Percentiles rank a stretch among this genome's conserved stretches.
phyloP scores from a whole-genome alignment of 1,140 invertebrate species.

The Neodiprion pinetum region DNA sequence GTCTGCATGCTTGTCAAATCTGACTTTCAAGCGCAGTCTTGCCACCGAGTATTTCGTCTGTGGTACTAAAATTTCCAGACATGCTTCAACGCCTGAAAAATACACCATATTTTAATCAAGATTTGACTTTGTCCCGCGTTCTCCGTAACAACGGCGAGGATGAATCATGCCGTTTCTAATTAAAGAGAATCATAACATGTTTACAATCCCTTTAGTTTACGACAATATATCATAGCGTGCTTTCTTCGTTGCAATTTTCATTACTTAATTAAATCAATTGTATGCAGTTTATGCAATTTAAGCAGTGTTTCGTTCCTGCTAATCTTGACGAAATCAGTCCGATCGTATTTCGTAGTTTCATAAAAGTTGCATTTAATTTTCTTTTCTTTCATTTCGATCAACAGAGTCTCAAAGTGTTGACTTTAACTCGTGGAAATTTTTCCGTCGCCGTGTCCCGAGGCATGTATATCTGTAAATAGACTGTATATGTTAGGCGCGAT shows the following conservation, averaged over 20 bases:
- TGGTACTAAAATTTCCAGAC: conserved; percentile 53
- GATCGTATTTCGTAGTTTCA: too few species aligned
- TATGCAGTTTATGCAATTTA: conserved; percentile 4
- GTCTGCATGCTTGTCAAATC: conserved; percentile 61
- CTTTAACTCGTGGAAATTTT: background rate
- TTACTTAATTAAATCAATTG: background rate
- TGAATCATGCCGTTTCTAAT: background rate
- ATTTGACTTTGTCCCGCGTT: background rate
- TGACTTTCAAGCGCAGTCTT: conserved; percentile 61
- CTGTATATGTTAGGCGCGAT: conserved; percentile 37
- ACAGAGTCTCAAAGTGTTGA: too few species aligned
- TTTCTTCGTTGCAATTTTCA: background rate
- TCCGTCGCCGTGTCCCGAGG: background rate
- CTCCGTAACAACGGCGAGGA: too few species aligned
- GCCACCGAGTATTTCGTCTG: conserved; percentile 48
- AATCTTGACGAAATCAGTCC: too few species aligned
- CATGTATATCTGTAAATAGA: background rate
- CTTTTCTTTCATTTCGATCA: too few species aligned
- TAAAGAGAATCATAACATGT: background rate
- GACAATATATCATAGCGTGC: background rate
- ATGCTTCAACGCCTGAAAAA: conserved; percentile 49
- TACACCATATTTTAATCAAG: conserved; percentile 11
- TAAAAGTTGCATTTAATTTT: too few species aligned
- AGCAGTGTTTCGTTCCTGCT: background rate
- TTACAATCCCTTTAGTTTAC: background rate